Evolutionary conservation across 2,888 invertebrate species (phyloP).

Genomic region (Brachyopa scutellaris): DNA sequence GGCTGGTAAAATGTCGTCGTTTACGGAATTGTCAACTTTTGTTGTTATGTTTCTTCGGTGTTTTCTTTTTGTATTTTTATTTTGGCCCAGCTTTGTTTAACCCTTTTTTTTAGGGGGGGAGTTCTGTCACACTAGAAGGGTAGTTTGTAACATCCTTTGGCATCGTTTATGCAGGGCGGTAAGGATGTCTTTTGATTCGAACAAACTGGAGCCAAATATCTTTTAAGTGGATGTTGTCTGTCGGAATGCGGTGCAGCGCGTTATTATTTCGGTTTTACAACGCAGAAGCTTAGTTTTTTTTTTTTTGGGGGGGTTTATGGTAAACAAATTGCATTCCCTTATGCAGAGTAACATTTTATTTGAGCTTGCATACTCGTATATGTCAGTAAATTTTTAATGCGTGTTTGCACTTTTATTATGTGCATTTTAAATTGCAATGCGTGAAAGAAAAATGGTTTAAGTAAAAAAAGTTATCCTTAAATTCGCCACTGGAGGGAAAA

Average conservation of each 20-base stretch:
- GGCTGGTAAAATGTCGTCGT: slow-evolving; percentile 51
- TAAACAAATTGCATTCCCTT: slow-evolving; percentile 26
- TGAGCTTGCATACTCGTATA: not conserved
- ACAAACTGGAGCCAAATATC: slow-evolving; percentile 50
- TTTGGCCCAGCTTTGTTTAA: slow-evolving; percentile 11
- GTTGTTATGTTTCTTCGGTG: slow-evolving; percentile 15
- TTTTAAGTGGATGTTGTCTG: slow-evolving; percentile 57
- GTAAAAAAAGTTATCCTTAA: too few species aligned
- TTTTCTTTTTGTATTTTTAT: not conserved
- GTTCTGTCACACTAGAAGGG: slow-evolving; percentile 12
- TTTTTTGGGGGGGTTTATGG: not conserved
- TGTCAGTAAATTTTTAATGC: not conserved
- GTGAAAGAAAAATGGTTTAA: too few species aligned
- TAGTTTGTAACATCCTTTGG: slow-evolving; percentile 49
- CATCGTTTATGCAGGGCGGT: slow-evolving; percentile 24
- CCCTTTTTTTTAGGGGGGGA: slow-evolving; percentile 1
- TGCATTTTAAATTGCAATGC: not conserved
- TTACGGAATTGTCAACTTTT: slow-evolving; percentile 52
- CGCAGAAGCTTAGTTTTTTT: too few species aligned
- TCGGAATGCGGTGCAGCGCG: slow-evolving; percentile 11
- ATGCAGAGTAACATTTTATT: slow-evolving; percentile 4
- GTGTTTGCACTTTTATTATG: not conserved
- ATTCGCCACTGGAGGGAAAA: too few species aligned
- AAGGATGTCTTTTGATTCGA: not conserved
- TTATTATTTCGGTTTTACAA: slow-evolving; percentile 1